Percentiles rank a stretch among this genome's conserved stretches.
phyloP scores from a whole-genome alignment of 1,140 invertebrate genomes.

The Rhagoletis zephyria region DNA sequence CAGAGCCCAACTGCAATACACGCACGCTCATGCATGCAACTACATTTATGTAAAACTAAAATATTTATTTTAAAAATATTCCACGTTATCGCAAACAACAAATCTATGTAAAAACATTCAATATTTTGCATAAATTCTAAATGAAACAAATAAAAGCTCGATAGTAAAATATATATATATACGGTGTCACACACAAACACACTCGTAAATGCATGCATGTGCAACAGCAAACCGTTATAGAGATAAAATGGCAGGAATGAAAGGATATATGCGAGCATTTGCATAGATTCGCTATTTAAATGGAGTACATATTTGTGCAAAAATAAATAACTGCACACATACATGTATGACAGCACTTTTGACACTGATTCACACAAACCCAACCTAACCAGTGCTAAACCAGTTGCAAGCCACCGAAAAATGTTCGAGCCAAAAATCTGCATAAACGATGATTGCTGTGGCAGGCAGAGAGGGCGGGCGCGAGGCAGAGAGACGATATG shows the following conservation, averaged over 20 bases:
- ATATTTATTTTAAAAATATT: conserved; percentile 52
- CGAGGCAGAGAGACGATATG: not conserved
- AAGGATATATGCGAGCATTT: conserved; percentile 13
- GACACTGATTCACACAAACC: not conserved
- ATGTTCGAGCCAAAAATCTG: conserved; percentile 3
- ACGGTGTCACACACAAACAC: not conserved
- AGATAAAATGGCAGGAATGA: not conserved
- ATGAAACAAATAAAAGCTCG: not conserved
- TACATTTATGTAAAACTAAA: conserved; percentile 21
- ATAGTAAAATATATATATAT: not conserved
- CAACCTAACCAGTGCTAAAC: no score
- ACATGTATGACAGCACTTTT: conserved; percentile 8
- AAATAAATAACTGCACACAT: not conserved
- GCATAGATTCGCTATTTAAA: not conserved
- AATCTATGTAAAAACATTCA: conserved; percentile 50
- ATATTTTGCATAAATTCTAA: conserved; percentile 41
- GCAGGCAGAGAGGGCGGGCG: not conserved
- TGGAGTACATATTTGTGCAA: not conserved
- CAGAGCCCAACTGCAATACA: not conserved
- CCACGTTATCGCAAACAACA: conserved; percentile 50
- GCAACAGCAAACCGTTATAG: not conserved
- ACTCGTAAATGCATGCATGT: not conserved
- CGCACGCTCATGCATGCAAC: not conserved
- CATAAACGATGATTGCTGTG: not conserved
- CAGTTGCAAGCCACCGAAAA: not conserved